Evolutionary conservation across 2,113 vertebrate genomes (phyloP).

Genomic region (Tupaia tana): DNA sequence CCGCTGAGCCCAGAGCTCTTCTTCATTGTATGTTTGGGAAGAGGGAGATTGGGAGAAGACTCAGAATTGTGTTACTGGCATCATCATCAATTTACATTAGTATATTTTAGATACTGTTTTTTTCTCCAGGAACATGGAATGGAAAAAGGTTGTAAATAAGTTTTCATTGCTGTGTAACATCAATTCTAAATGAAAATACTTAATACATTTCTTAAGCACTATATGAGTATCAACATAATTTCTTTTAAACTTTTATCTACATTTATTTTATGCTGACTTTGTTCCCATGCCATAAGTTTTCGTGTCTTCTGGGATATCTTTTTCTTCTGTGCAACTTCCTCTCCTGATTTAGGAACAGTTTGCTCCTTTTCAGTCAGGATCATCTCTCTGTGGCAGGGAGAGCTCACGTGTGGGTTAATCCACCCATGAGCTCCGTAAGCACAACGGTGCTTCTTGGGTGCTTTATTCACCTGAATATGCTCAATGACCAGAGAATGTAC

Average conservation of each 20-base stretch:
- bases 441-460: too few species aligned
- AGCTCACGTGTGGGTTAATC: too few species aligned
- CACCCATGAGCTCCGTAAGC: too few species aligned
- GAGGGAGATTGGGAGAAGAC: background rate
- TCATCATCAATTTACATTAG: background rate
- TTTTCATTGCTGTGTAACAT: constrained; percentile 15
- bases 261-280: too few species aligned
- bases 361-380: too few species aligned
- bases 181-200: constrained; percentile 22
- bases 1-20: background rate
- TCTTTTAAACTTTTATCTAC: background rate
- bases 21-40: background rate
- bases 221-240: background rate
- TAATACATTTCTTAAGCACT: constrained; percentile 2
- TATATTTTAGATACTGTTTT: constrained; percentile 8
- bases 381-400: too few species aligned
- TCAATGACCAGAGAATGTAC: too few species aligned
- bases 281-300: too few species aligned
- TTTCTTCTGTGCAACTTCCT: too few species aligned
- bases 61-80: background rate
- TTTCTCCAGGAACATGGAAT: background rate
- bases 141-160: constrained; percentile 14
- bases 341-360: too few species aligned
- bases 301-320: too few species aligned
- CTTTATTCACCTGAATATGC: too few species aligned